These are phyloP conservation scores for Cichlasoma orientale DNA, from an alignment of 2,797 vertebrate species.

Conservation along the genomic window DNA sequence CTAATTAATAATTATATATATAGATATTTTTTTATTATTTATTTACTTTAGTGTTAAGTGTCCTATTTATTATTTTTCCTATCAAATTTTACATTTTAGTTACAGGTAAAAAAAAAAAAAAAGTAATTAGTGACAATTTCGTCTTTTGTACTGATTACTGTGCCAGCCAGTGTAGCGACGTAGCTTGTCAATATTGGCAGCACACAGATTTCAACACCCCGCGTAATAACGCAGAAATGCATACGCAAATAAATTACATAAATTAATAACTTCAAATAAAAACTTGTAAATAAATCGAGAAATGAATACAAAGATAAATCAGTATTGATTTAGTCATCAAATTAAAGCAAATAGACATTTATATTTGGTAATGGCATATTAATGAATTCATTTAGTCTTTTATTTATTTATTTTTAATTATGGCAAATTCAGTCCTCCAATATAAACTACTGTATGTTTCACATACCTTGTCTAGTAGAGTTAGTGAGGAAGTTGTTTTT, in stretches of 20 bases:
- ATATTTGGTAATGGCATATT: not conserved
- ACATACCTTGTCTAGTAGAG: constrained; percentile 65
- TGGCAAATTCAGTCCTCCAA: fast-evolving
- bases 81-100: not conserved
- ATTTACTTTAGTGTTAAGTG: no score
- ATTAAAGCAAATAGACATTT: not conserved
- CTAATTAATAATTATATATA: no score
- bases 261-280: not conserved
- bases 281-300: not conserved
- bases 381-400: not conserved
- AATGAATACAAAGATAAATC: not conserved
- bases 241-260: not conserved
- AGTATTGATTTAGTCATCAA: not conserved
- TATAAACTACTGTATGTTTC: constrained; percentile 36
- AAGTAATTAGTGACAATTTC: not conserved
- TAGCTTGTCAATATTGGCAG: not conserved
- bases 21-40: no score
- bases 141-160: not conserved
- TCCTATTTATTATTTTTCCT: no score
- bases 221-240: not conserved
- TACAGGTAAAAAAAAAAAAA: not conserved
- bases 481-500: constrained; percentile 60
- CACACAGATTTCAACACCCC: not conserved
- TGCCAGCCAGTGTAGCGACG: not conserved
- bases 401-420: not conserved